phyloP scores from a whole-genome alignment of 2,888 invertebrate genomes.

The Hypolimnas misippus region DNA sequence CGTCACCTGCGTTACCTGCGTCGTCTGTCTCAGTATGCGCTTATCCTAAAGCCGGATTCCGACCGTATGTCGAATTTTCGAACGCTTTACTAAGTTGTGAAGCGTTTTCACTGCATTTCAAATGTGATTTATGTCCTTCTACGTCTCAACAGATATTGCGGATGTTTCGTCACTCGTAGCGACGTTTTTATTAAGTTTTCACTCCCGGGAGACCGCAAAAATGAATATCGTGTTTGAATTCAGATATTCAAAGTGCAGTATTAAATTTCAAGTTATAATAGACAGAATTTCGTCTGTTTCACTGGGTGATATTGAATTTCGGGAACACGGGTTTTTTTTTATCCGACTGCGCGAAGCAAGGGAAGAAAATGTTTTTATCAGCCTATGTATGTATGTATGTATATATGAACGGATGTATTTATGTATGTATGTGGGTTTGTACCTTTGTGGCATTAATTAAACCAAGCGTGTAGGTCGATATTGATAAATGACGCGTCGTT shows the following conservation, averaged over 20 bases:
- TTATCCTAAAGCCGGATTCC: constrained; percentile 53
- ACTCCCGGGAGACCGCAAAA: constrained; percentile 39
- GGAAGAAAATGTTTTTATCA: too few species aligned
- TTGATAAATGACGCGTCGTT: too few species aligned
- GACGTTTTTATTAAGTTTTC: constrained; percentile 60
- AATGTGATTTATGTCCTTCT: constrained; percentile 66
- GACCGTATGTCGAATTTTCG: constrained; percentile 68
- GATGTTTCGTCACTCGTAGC: constrained; percentile 59
- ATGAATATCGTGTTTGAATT: constrained; percentile 42
- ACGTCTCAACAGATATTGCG: constrained; percentile 65
- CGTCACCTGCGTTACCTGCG: too few species aligned
- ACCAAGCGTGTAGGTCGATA: too few species aligned
- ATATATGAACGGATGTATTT: too few species aligned
- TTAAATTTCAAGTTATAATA: constrained; percentile 39
- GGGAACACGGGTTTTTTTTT: not conserved
- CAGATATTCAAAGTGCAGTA: constrained; percentile 38
- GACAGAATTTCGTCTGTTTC: constrained; percentile 7
- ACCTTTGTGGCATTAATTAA: too few species aligned
- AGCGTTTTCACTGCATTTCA: constrained; percentile 62
- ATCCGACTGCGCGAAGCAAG: too few species aligned
- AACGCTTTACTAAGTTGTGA: constrained; percentile 51
- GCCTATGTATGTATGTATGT: too few species aligned
- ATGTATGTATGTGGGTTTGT: too few species aligned
- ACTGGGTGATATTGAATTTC: not conserved
- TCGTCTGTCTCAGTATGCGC: too few species aligned